Evolutionary conservation across 2,888 invertebrate genomes (phyloP), one percentile per base, ranked within the genome.

Genomic region (Baronia brevicornis): DNA sequence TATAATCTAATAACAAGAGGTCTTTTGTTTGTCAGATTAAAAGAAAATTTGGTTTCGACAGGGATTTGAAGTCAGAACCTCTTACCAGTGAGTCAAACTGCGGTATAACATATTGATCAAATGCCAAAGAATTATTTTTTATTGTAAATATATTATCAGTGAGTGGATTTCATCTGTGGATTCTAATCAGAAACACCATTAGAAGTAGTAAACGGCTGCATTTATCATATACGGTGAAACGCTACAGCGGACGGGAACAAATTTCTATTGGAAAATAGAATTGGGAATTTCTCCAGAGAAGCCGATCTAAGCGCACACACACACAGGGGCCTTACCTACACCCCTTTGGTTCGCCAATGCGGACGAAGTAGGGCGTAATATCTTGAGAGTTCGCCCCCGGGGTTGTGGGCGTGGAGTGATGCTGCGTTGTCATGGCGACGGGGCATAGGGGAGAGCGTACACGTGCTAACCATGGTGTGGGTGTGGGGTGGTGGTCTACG

Each of bases 371-470:
- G 79, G 78, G 80, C 78, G 82, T 78, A 75, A 77, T 79, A 79
- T 75, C 80, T 82, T 74, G 75, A 79, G 77, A 80, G 75, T 77
- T 72, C 74, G 73, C 72, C 78, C 79, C 79, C 72, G 68, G 80
- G 78, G 78, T 84, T 75, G 86, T 72, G 79, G 84, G 84, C 74
- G 84, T 80, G 82, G 84, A 78, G 84, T 86, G 86, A 82, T 84
- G 84, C 86, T 86, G 87, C 84, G 87, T 87, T 73, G 82, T 84
- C 72, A 86, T 85, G 85, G 80, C 82, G 67, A 88, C 88, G 70
- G 65, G 61, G 69, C 74, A 70, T 75, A 73, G 79, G 79, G 74
- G 72, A 60, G 69, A 60, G 51, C 44, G 59, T 62, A 60, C 63
- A 66, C 69, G 69, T 66, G 70, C 55, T 42, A 41, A 49, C 42